Evolutionary conservation across 2,113 vertebrate species (phyloP).

Genomic region (Rutilus rutilus): DNA sequence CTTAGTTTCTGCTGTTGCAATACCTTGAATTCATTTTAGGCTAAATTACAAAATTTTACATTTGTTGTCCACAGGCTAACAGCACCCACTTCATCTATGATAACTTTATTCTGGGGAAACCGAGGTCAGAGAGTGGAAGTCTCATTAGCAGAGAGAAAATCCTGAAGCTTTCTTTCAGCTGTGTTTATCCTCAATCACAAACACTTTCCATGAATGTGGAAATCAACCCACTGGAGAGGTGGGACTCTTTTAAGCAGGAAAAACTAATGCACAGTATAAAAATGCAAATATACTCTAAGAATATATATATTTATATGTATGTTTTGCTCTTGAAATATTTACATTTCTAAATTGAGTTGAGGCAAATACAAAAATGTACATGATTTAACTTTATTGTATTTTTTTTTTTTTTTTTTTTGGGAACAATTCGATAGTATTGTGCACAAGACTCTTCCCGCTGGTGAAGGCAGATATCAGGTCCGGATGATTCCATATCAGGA

Average conservation of each 20-base stretch:
- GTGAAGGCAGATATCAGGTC: conserved; percentile 44
- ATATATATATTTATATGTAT: neutral
- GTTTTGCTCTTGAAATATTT: no score
- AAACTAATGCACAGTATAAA: neutral
- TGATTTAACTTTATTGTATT: no score
- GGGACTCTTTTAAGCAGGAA: neutral
- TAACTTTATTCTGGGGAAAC: conserved; percentile 28
- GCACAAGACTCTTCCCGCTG: conserved; percentile 59
- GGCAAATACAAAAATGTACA: no score
- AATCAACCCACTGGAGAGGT: conserved; percentile 37
- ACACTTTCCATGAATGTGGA: conserved; percentile 30
- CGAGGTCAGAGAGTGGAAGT: neutral
- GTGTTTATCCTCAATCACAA: conserved; percentile 31
- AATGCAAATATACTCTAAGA: no score
- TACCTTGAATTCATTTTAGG: no score
- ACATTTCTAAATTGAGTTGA: no score
- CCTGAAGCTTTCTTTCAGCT: conserved; percentile 37
- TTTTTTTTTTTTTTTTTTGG: neutral
- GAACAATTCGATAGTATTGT: conserved; percentile 58
- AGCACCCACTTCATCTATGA: neutral
- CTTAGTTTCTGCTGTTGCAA: no score
- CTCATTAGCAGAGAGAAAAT: conserved; percentile 30
- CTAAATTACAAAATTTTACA: no score
- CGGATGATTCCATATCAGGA: no score
- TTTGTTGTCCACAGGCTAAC: neutral